Base-by-base conservation (phyloP, 1,140 invertebrate species). In the Calephelis virginiensis region DNA sequence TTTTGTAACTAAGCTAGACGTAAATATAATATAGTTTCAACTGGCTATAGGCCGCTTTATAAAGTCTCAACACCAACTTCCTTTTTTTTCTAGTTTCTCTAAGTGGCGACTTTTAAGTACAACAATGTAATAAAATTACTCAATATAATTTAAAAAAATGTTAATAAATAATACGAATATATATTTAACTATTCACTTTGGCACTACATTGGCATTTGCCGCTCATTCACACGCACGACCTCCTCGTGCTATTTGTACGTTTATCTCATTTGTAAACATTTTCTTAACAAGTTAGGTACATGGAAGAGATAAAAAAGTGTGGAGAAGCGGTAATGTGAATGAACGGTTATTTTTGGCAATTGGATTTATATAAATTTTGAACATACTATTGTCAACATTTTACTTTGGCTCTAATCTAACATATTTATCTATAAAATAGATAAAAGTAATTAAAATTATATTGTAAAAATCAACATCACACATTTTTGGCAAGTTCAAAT, bases 381-480 rank as follows among this genome's bases (percentile, higher is more conserved):
- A 56, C 50, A 56, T 28, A 56, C 14, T 56, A 56, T 28, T 12
- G 17, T 56, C 17, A 10, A 43, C 40, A 37, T 28, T 11, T 56
- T 56, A 56, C 9, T 56, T 56, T 8, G 28, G 17, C 10, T 56
- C 53, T 37, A 56, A 5, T 37, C 17, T 56, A 56, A 56, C 17
- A 56, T 14, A 56, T 17, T 56, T 56, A 56, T 28, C 14, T 56
- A 56, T 28, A 56, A 37, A 37, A 53, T 56, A 12, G 28, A 11
- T 37, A 56, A 11, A 28, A 12, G 28, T 56, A 28, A 11, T 53
- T 17, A 53, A 53, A 6, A 53, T 53, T 17, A 14, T 17, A 53
- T 53, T 28, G 11, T 53, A 53, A 53, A n/a, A 53, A 10, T 14
- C 53, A 56, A 56, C 53, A 56, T 56, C 28, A 37, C 8, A 43